A percentile compares a stretch with the other conserved stretches of the same genome.
Conservation (phyloP, 92 coral and sea anemone genomes). For the Blastomussa wellsi region DNA sequence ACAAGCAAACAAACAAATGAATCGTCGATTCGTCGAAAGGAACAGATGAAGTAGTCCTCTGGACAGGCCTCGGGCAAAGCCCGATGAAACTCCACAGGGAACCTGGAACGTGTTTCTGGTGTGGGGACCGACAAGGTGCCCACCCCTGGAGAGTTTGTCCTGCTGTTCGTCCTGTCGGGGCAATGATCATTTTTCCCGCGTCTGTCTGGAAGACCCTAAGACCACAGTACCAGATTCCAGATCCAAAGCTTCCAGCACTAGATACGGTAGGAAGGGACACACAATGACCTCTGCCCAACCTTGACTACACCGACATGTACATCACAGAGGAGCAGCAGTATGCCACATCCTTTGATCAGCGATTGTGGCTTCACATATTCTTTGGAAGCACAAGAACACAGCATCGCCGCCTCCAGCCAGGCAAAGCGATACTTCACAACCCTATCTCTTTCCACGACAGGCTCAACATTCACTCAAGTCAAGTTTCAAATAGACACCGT, state of each 20-base stretch:
- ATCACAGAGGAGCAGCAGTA: conserved; percentile 2
- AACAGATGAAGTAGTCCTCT: conserved; percentile 42
- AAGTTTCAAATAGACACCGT: conserved; percentile 67
- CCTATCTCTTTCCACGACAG: conserved; percentile 58
- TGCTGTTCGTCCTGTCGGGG: conserved; percentile 44
- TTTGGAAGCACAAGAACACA: conserved; percentile 11
- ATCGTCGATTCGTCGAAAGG: conserved; percentile 41
- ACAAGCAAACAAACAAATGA: conserved; percentile 27
- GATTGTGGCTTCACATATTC: conserved; percentile 18
- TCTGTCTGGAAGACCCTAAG: conserved; percentile 30
- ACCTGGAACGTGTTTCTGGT: conserved; percentile 46
- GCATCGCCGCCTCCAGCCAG: background rate
- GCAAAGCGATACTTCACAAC: conserved; percentile 50
- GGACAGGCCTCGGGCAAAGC: conserved; percentile 45
- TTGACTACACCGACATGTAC: conserved; percentile 20
- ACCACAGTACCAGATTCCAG: conserved; percentile 18
- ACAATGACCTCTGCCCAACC: background rate
- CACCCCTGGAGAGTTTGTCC: conserved; percentile 35
- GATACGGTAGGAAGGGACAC: conserved; percentile 7
- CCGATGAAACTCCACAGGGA: conserved; percentile 39
- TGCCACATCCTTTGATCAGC: conserved; percentile 27
- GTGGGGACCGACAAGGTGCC: conserved; percentile 23
- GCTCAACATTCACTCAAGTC: conserved; percentile 38
- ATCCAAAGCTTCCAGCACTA: background rate
- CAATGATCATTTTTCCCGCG: conserved; percentile 53